These are phyloP conservation scores for Sinodicranocentrus sp. DNA, from an alignment of 2,888 invertebrate genomes.

Conservation along the genomic window DNA sequence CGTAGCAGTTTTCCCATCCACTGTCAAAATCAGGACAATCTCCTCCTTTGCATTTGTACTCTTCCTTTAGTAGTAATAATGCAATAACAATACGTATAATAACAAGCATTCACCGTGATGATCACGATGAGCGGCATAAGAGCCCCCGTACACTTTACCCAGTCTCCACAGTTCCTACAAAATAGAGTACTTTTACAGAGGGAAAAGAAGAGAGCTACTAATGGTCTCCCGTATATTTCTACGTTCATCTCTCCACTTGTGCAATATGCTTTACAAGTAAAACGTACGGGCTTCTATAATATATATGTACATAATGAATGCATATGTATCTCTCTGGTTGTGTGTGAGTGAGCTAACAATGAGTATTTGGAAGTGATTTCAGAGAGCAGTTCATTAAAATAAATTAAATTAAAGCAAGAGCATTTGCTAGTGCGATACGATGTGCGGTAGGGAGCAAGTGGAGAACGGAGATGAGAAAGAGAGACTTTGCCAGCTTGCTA, in stretches of 20 bases:
- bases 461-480: constrained; percentile 7
- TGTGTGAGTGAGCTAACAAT: constrained; percentile 48
- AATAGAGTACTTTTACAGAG: no score
- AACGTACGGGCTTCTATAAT: not conserved
- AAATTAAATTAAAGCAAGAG: constrained; percentile 69
- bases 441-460: constrained; percentile 22
- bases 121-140: no score
- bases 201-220: constrained; percentile 15
- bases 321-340: not conserved
- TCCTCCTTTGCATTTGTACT: no score
- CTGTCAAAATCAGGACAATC: no score
- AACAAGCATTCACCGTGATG: no score
- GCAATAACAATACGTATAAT: no score
- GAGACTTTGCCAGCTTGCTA: constrained; percentile 11
- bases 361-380: constrained; percentile 55
- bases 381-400: constrained; percentile 67
- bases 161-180: no score
- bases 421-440: constrained; percentile 34
- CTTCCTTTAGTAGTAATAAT: no score
- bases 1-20: no score
- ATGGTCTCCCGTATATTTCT: not conserved
- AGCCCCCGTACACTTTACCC: no score
- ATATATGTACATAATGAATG: constrained; percentile 1
- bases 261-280: no score
- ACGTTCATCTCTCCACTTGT: no score